phyloP scores from a whole-genome alignment of 2,797 vertebrate species.

The Diplodus puntazzo region DNA sequence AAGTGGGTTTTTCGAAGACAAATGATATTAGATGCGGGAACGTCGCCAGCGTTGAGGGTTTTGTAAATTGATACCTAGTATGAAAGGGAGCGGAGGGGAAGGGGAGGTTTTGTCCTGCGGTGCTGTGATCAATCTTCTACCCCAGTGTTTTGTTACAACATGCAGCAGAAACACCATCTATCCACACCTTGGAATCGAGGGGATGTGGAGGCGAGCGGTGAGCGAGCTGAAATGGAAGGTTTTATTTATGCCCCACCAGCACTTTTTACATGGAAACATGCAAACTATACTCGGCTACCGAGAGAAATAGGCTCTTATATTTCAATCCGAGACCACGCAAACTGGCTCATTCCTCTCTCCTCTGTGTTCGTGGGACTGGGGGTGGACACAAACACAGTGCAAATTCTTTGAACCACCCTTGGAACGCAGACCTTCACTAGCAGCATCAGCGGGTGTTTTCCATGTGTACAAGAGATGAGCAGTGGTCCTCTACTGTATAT shows the following conservation, averaged over 20 bases:
- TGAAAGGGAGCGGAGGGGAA: slow-evolving; percentile 14
- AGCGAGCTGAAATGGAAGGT: slow-evolving; percentile 35
- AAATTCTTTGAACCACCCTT: slow-evolving; percentile 28
- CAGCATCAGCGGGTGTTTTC: slow-evolving; percentile 12
- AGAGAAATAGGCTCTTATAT: slow-evolving; percentile 28
- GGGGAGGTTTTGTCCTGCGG: slow-evolving; percentile 35
- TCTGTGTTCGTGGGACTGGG: neutral
- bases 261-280: slow-evolving; percentile 31
- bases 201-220: slow-evolving; percentile 16
- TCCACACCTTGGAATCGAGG: slow-evolving; percentile 35
- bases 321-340: slow-evolving; percentile 29
- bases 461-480: slow-evolving; percentile 26
- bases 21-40: slow-evolving; percentile 47
- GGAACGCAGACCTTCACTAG: slow-evolving; percentile 45
- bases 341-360: neutral
- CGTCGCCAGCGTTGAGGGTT: slow-evolving; percentile 28
- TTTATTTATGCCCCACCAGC: slow-evolving; percentile 15
- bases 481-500: slow-evolving; percentile 25
- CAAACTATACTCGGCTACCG: slow-evolving; percentile 8
- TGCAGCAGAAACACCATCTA: slow-evolving; percentile 25
- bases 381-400: slow-evolving; percentile 3
- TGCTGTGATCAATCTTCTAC: slow-evolving; percentile 47
- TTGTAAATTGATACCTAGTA: slow-evolving; percentile 50
- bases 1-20: slow-evolving; percentile 47
- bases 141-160: slow-evolving; percentile 33